Conservation (phyloP, 2,113 vertebrate genomes). For the Hoplias malabaricus region DNA sequence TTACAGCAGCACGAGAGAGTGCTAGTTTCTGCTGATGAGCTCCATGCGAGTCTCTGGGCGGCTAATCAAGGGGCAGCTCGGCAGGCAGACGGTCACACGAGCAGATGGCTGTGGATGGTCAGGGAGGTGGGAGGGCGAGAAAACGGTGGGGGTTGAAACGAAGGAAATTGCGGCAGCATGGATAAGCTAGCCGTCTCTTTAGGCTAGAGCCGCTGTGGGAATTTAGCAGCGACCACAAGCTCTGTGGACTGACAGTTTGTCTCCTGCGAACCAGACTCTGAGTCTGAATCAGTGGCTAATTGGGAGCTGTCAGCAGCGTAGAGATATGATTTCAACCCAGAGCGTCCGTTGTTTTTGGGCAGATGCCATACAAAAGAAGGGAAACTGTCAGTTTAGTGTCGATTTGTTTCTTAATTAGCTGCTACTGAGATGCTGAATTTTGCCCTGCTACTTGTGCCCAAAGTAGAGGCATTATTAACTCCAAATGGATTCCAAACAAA, state of each 20-base stretch:
- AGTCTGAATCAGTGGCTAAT: slow-evolving; percentile 47
- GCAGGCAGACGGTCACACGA: slow-evolving; percentile 21
- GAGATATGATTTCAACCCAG: slow-evolving; percentile 43
- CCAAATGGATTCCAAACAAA: no score
- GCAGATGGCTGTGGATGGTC: slow-evolving; percentile 25
- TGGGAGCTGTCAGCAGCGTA: slow-evolving; percentile 43
- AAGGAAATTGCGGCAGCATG: background rate
- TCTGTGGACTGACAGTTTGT: slow-evolving; percentile 42
- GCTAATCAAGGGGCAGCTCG: slow-evolving; percentile 40
- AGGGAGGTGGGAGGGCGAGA: background rate
- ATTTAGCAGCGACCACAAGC: slow-evolving; percentile 45
- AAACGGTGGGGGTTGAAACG: background rate
- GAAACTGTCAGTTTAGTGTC: slow-evolving; percentile 39
- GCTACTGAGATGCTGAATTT: slow-evolving; percentile 9
- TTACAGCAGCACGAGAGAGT: slow-evolving; percentile 11
- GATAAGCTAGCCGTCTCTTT: slow-evolving; percentile 15
- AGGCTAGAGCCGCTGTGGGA: slow-evolving; percentile 15
- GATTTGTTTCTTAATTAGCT: slow-evolving; percentile 37
- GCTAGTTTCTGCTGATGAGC: slow-evolving; percentile 34
- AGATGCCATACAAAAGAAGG: slow-evolving; percentile 17
- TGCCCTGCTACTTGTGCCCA: background rate
- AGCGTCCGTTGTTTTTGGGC: slow-evolving; percentile 32
- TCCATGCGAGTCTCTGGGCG: slow-evolving; percentile 21
- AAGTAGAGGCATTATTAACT: slow-evolving; percentile 32
- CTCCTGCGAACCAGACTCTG: slow-evolving; percentile 42